Percentiles rank a stretch among this genome's conserved stretches.
Conservation (phyloP, 2,888 invertebrate genomes). For the Eucera pruinosa region DNA sequence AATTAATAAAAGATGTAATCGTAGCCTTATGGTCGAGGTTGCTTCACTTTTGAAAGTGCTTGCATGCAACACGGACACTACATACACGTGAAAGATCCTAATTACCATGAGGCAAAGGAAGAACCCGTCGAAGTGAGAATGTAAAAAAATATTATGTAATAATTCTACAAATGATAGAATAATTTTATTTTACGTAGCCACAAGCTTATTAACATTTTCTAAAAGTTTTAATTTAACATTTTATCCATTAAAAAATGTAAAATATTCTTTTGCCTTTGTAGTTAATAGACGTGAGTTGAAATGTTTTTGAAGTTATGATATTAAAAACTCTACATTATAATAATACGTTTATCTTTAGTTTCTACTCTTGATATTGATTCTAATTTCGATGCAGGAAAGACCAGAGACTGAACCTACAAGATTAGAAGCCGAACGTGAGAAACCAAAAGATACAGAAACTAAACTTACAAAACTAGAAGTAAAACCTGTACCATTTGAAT, state of each 20-base stretch:
- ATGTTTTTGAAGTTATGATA: too few relatives aligned
- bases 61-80: constrained; percentile 91
- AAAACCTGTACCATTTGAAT: constrained; percentile 61
- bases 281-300: too few relatives aligned
- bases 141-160: not conserved
- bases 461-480: too few relatives aligned
- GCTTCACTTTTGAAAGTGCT: constrained; percentile 91
- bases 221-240: too few relatives aligned
- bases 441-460: constrained; percentile 52
- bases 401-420: not conserved
- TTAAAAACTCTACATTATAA: too few relatives aligned
- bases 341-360: too few relatives aligned
- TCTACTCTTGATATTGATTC: too few relatives aligned
- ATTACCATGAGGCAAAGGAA: constrained; percentile 75
- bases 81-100: constrained; percentile 87
- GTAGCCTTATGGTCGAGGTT: constrained; percentile 89
- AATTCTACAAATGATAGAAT: not conserved
- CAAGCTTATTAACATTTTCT: too few relatives aligned
- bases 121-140: constrained; percentile 22
- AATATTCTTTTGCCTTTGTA: too few relatives aligned
- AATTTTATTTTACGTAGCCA: too few relatives aligned
- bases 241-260: too few relatives aligned
- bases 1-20: too few relatives aligned
- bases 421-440: not conserved
- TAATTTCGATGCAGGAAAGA: not conserved